Percentiles rank a stretch among this genome's conserved stretches.
phyloP scores from a whole-genome alignment of 1,140 invertebrate species.

The Fragariocoptes setiger region DNA sequence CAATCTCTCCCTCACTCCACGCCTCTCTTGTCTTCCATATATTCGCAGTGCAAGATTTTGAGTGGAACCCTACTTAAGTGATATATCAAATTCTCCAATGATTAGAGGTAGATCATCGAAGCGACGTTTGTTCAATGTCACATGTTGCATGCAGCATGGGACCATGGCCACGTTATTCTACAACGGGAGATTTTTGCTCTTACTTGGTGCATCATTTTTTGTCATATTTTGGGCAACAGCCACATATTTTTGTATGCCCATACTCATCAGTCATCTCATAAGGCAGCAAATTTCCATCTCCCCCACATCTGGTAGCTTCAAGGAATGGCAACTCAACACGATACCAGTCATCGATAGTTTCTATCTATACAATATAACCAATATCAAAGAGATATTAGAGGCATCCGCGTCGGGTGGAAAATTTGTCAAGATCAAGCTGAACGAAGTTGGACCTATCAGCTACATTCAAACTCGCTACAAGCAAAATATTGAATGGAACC shows the following conservation, averaged over 20 bases:
- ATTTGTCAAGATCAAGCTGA: conserved; percentile 21
- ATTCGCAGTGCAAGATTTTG: too few relatives aligned
- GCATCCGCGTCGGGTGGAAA: conserved; percentile 32
- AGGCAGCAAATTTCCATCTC: background rate
- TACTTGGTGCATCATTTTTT: conserved; percentile 17
- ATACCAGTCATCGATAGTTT: conserved; percentile 20
- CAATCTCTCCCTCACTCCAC: too few relatives aligned
- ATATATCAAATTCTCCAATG: too few relatives aligned
- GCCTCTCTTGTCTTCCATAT: too few relatives aligned
- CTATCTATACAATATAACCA: conserved; percentile 52
- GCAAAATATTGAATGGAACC: conserved; percentile 14
- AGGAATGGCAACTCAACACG: conserved; percentile 17
- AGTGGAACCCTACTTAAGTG: too few relatives aligned
- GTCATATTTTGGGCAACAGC: background rate
- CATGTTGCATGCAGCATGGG: background rate
- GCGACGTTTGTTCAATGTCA: too few relatives aligned
- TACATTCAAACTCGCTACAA: conserved; percentile 15
- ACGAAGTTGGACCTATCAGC: conserved; percentile 5
- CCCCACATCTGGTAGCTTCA: conserved; percentile 15
- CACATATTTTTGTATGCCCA: background rate
- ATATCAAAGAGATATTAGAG: conserved; percentile 52
- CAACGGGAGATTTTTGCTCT: background rate
- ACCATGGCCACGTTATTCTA: background rate
- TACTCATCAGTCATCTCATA: background rate
- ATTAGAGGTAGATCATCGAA: too few relatives aligned